phyloP scores from a whole-genome alignment of 2,888 invertebrate species.

The Leptopterna dolabrata region DNA sequence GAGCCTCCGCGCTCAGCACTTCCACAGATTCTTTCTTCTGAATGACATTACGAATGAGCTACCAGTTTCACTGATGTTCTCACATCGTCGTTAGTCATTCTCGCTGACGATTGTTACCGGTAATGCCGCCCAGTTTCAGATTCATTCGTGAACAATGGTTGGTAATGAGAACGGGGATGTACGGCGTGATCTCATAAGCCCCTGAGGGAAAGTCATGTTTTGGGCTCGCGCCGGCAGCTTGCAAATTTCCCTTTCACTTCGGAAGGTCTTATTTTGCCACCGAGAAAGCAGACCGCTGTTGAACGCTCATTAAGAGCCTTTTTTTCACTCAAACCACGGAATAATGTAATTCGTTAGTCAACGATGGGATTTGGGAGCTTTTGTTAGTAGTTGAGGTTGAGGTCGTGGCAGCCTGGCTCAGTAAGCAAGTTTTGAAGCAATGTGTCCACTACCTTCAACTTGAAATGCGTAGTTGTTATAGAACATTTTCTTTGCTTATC shows the following conservation, averaged over 20 bases:
- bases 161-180: background rate
- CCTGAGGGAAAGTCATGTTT: background rate
- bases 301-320: background rate
- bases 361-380: too few species aligned
- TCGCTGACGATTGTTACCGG: background rate
- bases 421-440: too few species aligned
- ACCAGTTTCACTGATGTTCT: background rate
- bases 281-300: background rate
- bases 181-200: background rate
- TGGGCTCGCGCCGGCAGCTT: background rate
- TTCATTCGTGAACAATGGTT: background rate
- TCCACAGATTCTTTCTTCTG: too few species aligned
- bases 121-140: background rate
- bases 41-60: background rate
- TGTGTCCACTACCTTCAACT: too few species aligned
- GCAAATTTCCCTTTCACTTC: background rate
- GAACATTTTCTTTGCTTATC: too few species aligned
- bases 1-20: too few species aligned
- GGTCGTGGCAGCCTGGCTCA: too few species aligned
- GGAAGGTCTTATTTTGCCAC: background rate
- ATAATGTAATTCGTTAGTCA: too few species aligned
- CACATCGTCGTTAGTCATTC: background rate
- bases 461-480: too few species aligned
- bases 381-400: too few species aligned
- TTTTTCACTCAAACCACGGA: background rate